Conservation (phyloP, 2,113 vertebrate species). For the Apaloderma vittatum region DNA sequence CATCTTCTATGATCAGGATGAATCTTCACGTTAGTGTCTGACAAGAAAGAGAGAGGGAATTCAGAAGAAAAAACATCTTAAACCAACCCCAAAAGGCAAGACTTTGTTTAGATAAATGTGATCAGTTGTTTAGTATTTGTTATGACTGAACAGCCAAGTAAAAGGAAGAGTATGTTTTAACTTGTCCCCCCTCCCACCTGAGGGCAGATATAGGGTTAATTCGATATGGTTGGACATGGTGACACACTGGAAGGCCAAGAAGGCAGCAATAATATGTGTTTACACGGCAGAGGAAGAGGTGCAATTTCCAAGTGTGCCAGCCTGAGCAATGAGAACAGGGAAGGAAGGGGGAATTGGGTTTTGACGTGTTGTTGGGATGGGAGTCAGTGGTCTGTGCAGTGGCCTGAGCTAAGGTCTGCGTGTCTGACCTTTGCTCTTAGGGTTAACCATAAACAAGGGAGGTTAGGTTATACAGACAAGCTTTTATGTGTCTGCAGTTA, state of each 20-base stretch:
- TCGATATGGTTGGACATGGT: not conserved
- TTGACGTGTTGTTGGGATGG: not conserved
- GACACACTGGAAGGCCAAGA: not conserved
- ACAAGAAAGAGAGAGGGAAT: not conserved
- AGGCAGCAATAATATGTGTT: rapidly evolving
- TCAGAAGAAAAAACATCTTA: not conserved
- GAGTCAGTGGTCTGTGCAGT: not conserved
- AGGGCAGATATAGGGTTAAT: not conserved
- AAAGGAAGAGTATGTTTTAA: not conserved
- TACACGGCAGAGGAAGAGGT: not conserved
- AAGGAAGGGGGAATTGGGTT: not conserved
- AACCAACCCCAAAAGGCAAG: not conserved
- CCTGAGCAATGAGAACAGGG: not conserved
- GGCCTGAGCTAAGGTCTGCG: not conserved
- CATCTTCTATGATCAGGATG: not conserved
- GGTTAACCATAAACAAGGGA: not conserved
- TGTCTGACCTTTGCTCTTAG: not conserved
- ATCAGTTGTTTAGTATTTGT: not conserved
- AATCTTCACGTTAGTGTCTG: not conserved
- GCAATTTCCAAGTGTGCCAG: not conserved
- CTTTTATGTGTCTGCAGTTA: not conserved
- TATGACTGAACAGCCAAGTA: not conserved
- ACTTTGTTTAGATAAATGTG: not conserved
- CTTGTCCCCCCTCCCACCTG: not conserved
- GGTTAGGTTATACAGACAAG: not conserved